Evolutionary conservation across 2,888 invertebrate species (phyloP), one percentile per base, ranked within the genome.

Genomic region (Schrankia costaestrigalis): DNA sequence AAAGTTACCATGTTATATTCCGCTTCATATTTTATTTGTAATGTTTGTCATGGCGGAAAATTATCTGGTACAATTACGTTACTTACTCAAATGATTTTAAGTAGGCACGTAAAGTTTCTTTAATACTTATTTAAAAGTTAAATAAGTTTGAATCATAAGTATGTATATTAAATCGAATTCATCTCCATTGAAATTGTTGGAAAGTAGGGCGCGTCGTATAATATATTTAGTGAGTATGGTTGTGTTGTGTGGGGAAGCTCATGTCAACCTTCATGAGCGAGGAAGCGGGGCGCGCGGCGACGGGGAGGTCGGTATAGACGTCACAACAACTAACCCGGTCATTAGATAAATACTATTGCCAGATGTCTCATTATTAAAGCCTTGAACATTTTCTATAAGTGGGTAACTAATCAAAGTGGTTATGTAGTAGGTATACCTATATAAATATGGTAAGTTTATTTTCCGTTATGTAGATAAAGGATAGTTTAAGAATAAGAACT

Each of bases 261-360:
- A 49, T 48, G 56, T 62, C 64, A 75, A 71, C 77, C 75, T 75
- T 76, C 70, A 50, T 36, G 46, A 38, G 49, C 47, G 54, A 54
- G 58, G 59, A 51, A 52, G 53, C 43, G 38, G 19, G 18, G 24
- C 18, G 15, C 41, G 23, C 24, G 46, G 45, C 41, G 31, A 42
- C 46, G 39, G 51, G 60, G 72, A 83, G 81, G 81, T 77, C 80
- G 66, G 36, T 11, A 51, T 37, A 55, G 62, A 83, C 83, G 83
- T 83, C 83, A 84, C 50, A 49, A 46, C 58, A n/a, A n/a, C 9
- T 69, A 77, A 77, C 73, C 78, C 61, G 78, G 77, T 76, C 75
- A 78, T 63, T 62, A 61, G 49, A 46, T 53, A 62, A 47, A 54
- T 39, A 24, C 32, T 46, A 44, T 52, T 48, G 55, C 52, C 47